A percentile compares a stretch with the other conserved stretches of the same genome.
Conservation (phyloP, 2,797 vertebrate genomes). For the Acrocephalus scirpaceus region DNA sequence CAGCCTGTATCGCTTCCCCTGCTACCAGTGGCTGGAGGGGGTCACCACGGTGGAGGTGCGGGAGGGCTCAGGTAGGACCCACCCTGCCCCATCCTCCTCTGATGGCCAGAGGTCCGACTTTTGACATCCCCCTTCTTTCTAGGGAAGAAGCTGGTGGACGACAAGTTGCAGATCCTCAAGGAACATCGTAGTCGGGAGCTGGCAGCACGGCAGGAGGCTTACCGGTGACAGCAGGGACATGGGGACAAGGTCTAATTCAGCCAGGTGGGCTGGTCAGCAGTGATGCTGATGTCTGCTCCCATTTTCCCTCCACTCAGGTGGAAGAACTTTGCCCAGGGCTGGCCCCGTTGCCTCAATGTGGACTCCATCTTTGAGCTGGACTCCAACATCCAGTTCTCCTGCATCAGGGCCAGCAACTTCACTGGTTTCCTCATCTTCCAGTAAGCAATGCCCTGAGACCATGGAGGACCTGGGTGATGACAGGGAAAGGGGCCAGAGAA, state of each 20-base stretch:
- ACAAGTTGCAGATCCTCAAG: neutral
- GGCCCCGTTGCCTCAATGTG: neutral
- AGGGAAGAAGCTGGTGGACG: neutral
- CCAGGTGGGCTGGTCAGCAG: neutral
- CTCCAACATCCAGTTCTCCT: neutral
- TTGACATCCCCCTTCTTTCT: neutral
- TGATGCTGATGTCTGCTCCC: neutral
- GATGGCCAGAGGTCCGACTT: neutral
- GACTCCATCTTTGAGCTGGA: neutral
- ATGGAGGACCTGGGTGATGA: neutral
- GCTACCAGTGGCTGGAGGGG: constrained; percentile 1
- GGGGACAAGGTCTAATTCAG: neutral
- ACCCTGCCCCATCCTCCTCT: neutral
- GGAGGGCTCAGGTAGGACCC: neutral
- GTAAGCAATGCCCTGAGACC: neutral
- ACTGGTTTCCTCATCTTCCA: neutral
- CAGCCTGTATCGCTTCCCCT: neutral
- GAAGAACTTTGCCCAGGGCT: neutral
- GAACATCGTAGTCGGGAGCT: neutral
- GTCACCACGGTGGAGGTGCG: neutral
- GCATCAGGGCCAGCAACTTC: neutral
- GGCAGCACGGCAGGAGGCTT: neutral
- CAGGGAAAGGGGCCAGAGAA: neutral
- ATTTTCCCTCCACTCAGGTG: neutral
- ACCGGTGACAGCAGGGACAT: neutral